These are phyloP conservation scores for Nasonia giraulti DNA, from an alignment of 1,140 invertebrate species.

Conservation along the genomic window DNA sequence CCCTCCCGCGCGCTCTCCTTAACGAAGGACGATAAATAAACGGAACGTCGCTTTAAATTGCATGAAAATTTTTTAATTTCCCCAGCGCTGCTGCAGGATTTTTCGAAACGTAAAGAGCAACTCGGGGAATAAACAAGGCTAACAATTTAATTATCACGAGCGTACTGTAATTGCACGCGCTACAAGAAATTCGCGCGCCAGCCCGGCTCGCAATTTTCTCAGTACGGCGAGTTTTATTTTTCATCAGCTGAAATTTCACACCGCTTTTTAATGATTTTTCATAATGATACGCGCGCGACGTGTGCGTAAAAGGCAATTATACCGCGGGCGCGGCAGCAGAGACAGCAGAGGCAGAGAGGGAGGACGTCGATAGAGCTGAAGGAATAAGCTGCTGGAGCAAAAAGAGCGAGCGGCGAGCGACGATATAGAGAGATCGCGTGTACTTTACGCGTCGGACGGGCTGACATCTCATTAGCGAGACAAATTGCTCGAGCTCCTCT, in stretches of 20 bases:
- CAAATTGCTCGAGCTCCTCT: slow-evolving; percentile 73
- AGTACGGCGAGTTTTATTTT: no score
- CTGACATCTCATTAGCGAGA: slow-evolving; percentile 76
- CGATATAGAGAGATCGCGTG: slow-evolving; percentile 35
- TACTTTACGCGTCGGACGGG: slow-evolving; percentile 30
- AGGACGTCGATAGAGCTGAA: no score
- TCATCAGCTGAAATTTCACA: no score
- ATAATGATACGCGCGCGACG: no score
- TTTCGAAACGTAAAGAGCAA: background rate
- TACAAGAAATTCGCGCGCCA: background rate
- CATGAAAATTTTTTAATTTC: background rate
- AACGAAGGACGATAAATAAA: slow-evolving; percentile 33
- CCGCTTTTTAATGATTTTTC: no score
- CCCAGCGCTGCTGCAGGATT: background rate
- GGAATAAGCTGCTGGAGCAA: no score
- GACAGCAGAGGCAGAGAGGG: no score
- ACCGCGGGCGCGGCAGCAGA: no score
- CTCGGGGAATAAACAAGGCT: background rate
- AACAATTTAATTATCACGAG: background rate
- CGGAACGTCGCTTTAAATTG: background rate
- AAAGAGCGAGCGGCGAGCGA: background rate
- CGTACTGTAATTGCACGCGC: background rate
- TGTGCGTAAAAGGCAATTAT: no score
- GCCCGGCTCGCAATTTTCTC: background rate
- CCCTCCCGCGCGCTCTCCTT: background rate